Evolutionary conservation across 2,797 vertebrate species (phyloP).

Genomic region (Falco concolor): DNA sequence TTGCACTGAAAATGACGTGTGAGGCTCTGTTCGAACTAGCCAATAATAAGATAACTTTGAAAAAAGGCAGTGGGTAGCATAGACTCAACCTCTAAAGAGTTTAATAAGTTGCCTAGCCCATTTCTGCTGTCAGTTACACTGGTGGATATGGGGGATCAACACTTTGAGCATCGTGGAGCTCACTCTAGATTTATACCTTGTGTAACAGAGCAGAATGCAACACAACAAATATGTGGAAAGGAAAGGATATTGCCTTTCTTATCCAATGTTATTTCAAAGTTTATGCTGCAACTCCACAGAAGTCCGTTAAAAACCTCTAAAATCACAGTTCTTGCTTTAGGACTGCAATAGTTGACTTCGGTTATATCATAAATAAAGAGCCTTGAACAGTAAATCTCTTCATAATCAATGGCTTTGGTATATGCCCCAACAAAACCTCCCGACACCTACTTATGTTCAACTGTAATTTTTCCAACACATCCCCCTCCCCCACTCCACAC

Average conservation of each 20-base stretch:
- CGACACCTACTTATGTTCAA: background rate
- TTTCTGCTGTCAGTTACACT: background rate
- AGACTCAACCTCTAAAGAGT: background rate
- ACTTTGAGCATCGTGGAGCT: background rate
- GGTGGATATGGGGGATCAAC: background rate
- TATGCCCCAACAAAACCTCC: background rate
- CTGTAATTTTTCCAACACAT: background rate
- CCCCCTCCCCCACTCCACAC: background rate
- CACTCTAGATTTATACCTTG: background rate
- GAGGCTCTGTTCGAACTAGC: background rate
- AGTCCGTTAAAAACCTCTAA: constrained; percentile 8
- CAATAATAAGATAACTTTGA: background rate
- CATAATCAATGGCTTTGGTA: constrained; percentile 48
- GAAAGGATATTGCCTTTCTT: constrained; percentile 47
- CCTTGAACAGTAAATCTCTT: constrained; percentile 45
- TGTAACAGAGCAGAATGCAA: background rate
- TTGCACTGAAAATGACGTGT: background rate
- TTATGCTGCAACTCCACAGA: background rate
- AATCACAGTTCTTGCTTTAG: constrained; percentile 13
- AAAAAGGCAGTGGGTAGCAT: background rate
- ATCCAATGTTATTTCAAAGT: constrained; percentile 40
- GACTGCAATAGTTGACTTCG: constrained; percentile 43
- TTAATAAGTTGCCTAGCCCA: background rate
- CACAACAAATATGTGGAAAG: constrained; percentile 10
- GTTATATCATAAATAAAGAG: constrained; percentile 52